Base-by-base conservation (phyloP, 2,888 invertebrate species). In the Papilio gigon region DNA sequence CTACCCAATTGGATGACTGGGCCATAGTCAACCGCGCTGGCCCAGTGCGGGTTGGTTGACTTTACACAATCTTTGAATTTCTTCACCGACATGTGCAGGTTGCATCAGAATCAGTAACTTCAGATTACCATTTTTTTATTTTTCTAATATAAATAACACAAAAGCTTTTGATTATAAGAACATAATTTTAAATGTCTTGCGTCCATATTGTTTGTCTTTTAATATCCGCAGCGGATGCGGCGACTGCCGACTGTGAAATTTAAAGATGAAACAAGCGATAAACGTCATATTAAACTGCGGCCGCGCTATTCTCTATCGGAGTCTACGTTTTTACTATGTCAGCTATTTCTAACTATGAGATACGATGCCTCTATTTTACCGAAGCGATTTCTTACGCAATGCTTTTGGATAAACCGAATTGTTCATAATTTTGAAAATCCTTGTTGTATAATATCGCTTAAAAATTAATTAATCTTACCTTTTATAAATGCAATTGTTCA, bases 161-260 rank as follows among this genome's bases (percentile, higher is more conserved):
- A 44, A 44, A 44, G 20, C 44, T 44, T 11, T 44, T 44, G 9
- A 44, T 44, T 44, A 44, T 44, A 20, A 44, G 20, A 44, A 14
- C 14, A 40, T 40, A 40, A 47, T 22, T 47, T 47, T 4, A 47
- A 47, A 47, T 47, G 12, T 47, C 50, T 27, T 50, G 27, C 11
- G 8, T 33, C 22, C 4, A 22, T n/a, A 30, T 61, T 37, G 20
- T 22, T 35, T 17, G 33, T 22, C 9, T 22, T 25, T 42, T 59
- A 33, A 50, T 60, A 40, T 37, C 33, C 20, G 62, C 67, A 73
- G 76, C 82, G 83, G 82, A 84, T 81, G 77, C 77, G 82, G 83
- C 84, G 83, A 81, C 77, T 76, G 77, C 77, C 72, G 72, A 75
- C 76, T 70, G 65, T 71, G 69, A 69, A 65, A 71, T 69, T 62